Evolutionary conservation across 2,888 invertebrate genomes (phyloP).

Genomic region (Copidosoma aretas): DNA sequence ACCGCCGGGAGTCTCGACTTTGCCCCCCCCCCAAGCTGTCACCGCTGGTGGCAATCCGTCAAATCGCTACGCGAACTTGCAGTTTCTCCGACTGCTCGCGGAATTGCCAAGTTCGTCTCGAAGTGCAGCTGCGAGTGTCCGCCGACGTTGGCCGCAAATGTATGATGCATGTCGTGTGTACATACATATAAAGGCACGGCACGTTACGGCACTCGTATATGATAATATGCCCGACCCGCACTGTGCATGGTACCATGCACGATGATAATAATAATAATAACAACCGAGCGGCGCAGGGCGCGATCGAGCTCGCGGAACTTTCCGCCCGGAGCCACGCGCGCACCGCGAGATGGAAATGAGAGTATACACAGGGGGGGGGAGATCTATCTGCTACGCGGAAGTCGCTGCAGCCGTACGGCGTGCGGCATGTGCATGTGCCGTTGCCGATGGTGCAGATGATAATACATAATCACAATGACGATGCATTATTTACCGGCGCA

Average conservation of each 20-base stretch:
- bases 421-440: too few relatives aligned
- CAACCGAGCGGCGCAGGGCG: too few relatives aligned
- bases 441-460: constrained; percentile 44
- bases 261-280: too few relatives aligned
- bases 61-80: constrained; percentile 40
- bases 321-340: not conserved
- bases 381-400: not conserved
- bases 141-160: not conserved
- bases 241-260: not conserved
- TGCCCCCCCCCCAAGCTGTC: not conserved
- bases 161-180: too few relatives aligned
- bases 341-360: not conserved
- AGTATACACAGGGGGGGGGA: not conserved
- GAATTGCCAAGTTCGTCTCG: constrained; percentile 16
- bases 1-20: not conserved
- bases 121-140: not conserved
- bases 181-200: too few relatives aligned
- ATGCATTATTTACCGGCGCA: constrained; percentile 51
- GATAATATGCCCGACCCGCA: not conserved
- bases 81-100: constrained; percentile 43
- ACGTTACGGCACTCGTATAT: too few relatives aligned
- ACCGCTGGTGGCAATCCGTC: constrained; percentile 43
- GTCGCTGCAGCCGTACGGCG: not conserved
- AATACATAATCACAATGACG: constrained; percentile 46
- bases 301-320: constrained; percentile 13